Evolutionary conservation across 2,888 invertebrate genomes (phyloP), one percentile per base, ranked within the genome.

Genomic region (Ochropleura plecta): DNA sequence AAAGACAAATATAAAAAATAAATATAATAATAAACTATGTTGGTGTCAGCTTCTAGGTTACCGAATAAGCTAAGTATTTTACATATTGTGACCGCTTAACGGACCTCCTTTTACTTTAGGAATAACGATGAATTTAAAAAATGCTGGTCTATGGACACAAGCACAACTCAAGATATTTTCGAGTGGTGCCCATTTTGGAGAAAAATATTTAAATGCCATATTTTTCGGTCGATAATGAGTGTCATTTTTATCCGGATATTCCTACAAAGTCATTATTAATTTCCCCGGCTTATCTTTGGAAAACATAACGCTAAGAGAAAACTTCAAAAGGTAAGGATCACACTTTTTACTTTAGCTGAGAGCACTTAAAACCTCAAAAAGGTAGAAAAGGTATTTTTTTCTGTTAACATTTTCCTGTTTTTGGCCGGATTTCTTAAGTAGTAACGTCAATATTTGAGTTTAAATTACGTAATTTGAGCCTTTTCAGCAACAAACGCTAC

Each of bases 301-400:
- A 79, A 83, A 73, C 53, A 48, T 73, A 67, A 79, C 73, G 73
- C 84, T 65, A 72, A 65, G 44, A 63, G 48, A 72, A 63, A 83
- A 70, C 69, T 79, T 79, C 79, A 79, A 81, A 80, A 80, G 83
- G 79, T 73, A 79, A 79, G 64, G 73, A 83, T 79, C 79, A 79
- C 69, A 69, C 79, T 79, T 79, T 73, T 78, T 78, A 65, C 80
- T 83, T 78, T 46, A 49, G 68, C 57, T 62, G 48, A 72, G 65
- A 60, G 80, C 79, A 66, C 80, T 81, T 83, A 62, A 65, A 82
- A 63, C 79, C 80, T 81, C 65, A 83, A 68, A 79, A 69, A 82
- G 77, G 79, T 70, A 46, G 51, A 78, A 79, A 76, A 82, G 16
- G 65, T 69, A 12, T 53, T 62, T 79, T 71, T 83, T 68, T 51